These are phyloP conservation scores for Enteromius radiatus DNA, from an alignment of 2,797 vertebrate genomes.

Conservation along the genomic window DNA sequence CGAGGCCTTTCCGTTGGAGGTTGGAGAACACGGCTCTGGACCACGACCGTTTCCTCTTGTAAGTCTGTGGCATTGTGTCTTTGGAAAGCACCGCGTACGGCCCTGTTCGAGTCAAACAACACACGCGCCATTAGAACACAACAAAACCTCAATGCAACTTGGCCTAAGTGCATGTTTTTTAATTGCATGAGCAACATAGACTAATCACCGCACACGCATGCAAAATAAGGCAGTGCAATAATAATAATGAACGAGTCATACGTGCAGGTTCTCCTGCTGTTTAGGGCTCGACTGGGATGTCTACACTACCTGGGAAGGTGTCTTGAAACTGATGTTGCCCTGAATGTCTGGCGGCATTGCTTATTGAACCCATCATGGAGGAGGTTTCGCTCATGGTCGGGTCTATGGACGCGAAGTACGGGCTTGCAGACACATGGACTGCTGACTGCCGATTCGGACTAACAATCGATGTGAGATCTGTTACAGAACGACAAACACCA, in stretches of 20 bases:
- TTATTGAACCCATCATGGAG: slow-evolving; percentile 92
- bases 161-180: neutral
- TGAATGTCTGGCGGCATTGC: slow-evolving; percentile 88
- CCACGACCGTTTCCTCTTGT: slow-evolving; percentile 98
- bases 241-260: neutral
- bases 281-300: slow-evolving; percentile 47
- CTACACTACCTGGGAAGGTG: slow-evolving; percentile 94
- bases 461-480: slow-evolving; percentile 98
- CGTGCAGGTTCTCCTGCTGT: neutral
- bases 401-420: slow-evolving; percentile 96
- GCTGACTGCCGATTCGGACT: slow-evolving; percentile 89
- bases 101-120: slow-evolving; percentile 73
- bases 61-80: slow-evolving; percentile 98
- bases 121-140: neutral
- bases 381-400: slow-evolving; percentile 90
- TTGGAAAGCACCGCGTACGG: slow-evolving; percentile 96
- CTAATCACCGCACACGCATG: neutral
- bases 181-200: neutral
- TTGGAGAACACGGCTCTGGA: slow-evolving; percentile 98
- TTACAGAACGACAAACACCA: slow-evolving; percentile 73
- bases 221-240: neutral
- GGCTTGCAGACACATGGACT: slow-evolving; percentile 88
- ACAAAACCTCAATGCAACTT: neutral
- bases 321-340: slow-evolving; percentile 99
- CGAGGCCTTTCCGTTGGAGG: slow-evolving; percentile 95